Base-by-base conservation (phyloP, 2,113 vertebrate genomes). In the Todiramphus chloris region DNA sequence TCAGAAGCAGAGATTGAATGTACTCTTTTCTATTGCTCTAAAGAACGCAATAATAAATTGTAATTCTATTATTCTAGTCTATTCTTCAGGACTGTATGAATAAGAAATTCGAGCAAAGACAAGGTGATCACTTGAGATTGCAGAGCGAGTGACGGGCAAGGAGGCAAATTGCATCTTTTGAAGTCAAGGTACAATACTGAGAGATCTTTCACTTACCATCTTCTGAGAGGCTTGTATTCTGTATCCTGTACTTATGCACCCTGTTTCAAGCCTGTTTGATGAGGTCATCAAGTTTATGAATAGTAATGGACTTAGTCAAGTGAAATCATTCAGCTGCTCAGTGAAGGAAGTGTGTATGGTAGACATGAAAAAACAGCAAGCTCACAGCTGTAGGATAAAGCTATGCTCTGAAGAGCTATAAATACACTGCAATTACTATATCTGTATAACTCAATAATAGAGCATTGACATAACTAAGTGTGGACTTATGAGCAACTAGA, bases 271-370 rank as follows among this genome's bases (percentile, higher is more conserved):
- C 21, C 35, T 83, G 3, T 30, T 63, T 83, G 80, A 81, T 37
- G 9, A 89, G 48, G 20, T 87, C 78, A 87, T 75, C 41, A 66
- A 76, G 23, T 68, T 68, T 46, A 50, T 43, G 39, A 91, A 68
- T 35, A 64, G 3, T 39, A 74, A 37, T 23, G 19, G 14, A 50
- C 46, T 90, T 50, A 30, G 6, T 28, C 56, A 72, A 84, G 43
- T 53, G 23, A 60, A 75, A 72, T 74, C 1, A 44, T 90, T 87
- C 72, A 33, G 8, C 39, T 87, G 23, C 51, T 70, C 51, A 51
- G n/a, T 18, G 25, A 30, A 17, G 8, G 37, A 9, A 1, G 4
- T 5, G 0, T 9, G 2, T 31, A 39, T 31, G 62, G 50, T 23
- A 82, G n/a, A 83, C 19, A 77, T 53, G 31, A 37, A 72, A 89